phyloP scores from a whole-genome alignment of 2,888 invertebrate species.

The Eumerus sabulonum region DNA sequence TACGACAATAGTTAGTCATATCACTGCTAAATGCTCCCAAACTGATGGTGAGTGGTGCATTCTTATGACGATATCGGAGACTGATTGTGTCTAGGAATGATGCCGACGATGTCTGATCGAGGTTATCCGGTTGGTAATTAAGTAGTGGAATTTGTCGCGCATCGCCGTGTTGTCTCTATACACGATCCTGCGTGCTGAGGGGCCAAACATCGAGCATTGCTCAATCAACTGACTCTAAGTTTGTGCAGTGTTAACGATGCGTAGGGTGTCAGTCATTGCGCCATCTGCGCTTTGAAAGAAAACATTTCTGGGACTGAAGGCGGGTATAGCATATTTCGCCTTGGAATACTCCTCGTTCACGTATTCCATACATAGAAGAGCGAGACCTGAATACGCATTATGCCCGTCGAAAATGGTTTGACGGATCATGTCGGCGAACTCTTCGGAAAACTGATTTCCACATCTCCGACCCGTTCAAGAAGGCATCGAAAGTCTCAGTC shows the following conservation, averaged over 20 bases:
- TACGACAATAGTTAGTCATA: slow-evolving; percentile 86
- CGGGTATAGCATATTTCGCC: slow-evolving; percentile 85
- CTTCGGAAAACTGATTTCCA: slow-evolving; percentile 87
- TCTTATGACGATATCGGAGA: slow-evolving; percentile 86
- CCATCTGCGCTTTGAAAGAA: slow-evolving; percentile 81
- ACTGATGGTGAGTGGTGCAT: slow-evolving; percentile 79
- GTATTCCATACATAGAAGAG: slow-evolving; percentile 85
- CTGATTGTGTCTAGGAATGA: slow-evolving; percentile 90
- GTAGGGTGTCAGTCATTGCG: slow-evolving; percentile 81
- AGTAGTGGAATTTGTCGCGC: slow-evolving; percentile 82
- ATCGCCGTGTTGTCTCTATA: slow-evolving; percentile 81
- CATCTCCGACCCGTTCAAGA: slow-evolving; percentile 82
- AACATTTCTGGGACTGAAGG: slow-evolving; percentile 79
- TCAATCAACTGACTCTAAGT: slow-evolving; percentile 84
- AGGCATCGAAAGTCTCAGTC: slow-evolving; percentile 81
- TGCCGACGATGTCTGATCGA: slow-evolving; percentile 92
- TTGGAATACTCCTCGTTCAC: slow-evolving; percentile 91
- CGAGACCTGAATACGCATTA: slow-evolving; percentile 91
- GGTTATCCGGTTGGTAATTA: slow-evolving; percentile 82
- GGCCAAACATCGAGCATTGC: slow-evolving; percentile 86
- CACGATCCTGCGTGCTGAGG: slow-evolving; percentile 83
- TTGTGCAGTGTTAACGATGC: slow-evolving; percentile 85
- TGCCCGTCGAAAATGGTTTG: slow-evolving; percentile 90
- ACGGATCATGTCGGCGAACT: slow-evolving; percentile 89
- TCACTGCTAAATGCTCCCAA: slow-evolving; percentile 84